Base-by-base conservation (phyloP, 2,113 vertebrate species). In the Engraulis encrasicolus region DNA sequence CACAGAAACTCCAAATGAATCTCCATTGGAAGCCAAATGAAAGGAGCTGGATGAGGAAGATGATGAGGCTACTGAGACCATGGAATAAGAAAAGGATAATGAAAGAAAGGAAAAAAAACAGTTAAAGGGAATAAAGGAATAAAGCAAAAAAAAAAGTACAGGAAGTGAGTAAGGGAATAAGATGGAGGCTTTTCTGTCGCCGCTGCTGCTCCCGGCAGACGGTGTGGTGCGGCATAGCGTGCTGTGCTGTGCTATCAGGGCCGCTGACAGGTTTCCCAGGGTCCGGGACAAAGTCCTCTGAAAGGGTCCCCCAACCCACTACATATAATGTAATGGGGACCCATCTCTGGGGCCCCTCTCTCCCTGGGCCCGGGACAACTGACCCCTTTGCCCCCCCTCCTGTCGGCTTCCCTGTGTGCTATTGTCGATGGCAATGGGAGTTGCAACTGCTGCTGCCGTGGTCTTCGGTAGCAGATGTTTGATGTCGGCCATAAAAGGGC, bases 401-500 rank as follows among this genome's bases (percentile, higher is more conserved):
- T n/a, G n/a, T n/a, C n/a, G n/a, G n/a, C n/a, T n/a, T n/a, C n/a
- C 78, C 85, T 34, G 66, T 52, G 80, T 78, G 79, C 34, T 85
- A 82, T n/a, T 23, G 77, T 66, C 37, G 82, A 50, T 37, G 80
- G 50, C n/a, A n/a, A n/a, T 83, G 85, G 78, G 40, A 84, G 79
- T n/a, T n/a, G n/a, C n/a, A n/a, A n/a, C 83, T 84, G 87, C 49
- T 88, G n/a, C 78, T 81, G 34, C 19, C 34, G 74, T 83, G 78
- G 79, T 58, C 50, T 78, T 71, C 23, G 37, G 50, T 78, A 78
- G 74, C 58, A 36, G 6, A 7, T 78, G 84, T 49, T 83, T 85
- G 79, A 89, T 85, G 74, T 82, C 5, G 38, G 89, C 84, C 81
- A 83, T 90, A 87, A 88, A 92, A 90, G 86, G 81, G 34, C 77